Base-by-base conservation (phyloP, 2,113 vertebrate species). In the Mola mola region DNA sequence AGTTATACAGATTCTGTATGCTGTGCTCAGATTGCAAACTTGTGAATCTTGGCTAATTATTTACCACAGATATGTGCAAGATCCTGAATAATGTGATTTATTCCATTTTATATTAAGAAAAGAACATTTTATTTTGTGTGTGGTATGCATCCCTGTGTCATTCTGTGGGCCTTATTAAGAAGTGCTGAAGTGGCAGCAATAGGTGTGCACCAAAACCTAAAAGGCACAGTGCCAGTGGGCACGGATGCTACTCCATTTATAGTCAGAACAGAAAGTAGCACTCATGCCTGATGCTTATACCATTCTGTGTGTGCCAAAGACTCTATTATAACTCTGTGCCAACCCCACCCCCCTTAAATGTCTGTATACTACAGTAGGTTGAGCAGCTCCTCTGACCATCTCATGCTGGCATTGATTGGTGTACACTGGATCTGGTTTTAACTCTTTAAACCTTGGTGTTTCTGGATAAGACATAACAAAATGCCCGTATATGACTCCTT, bases 111-210 rank as follows among this genome's bases (percentile, higher is more conserved):
- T 7, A 7, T 2, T 29, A 9, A 29, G 28, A 9, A 29, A 9
- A 9, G 2, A 9, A 29, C 9, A 7, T 29, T 29, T 29, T 29
- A 6, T 29, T 29, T 29, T n/a, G n/a, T 2, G 5, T 55, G 41
- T 42, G 34, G 9, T 47, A 28, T n/a, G 8, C 13, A 29, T 24
- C 36, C 34, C 48, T 47, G 29, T 28, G 1, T 47, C 12, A 38
- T 21, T 50, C 16, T 59, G 6, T 19, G 8, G 37, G 52, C 17
- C 11, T 51, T 60, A 38, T 65, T 55, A 26, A 43, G 28, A 24
- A 7, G 20, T 28, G 29, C n/a, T 55, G 37, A 38, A 51, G 26
- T 53, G 46, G 33, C 19, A 38, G 58, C 33, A 11, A 12, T 29
- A 13, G 28, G 16, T 20, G 40, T 1, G 13, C 19, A 8, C 33